phyloP scores from a whole-genome alignment of 2,888 invertebrate species.

The Phyto melanocephala region DNA sequence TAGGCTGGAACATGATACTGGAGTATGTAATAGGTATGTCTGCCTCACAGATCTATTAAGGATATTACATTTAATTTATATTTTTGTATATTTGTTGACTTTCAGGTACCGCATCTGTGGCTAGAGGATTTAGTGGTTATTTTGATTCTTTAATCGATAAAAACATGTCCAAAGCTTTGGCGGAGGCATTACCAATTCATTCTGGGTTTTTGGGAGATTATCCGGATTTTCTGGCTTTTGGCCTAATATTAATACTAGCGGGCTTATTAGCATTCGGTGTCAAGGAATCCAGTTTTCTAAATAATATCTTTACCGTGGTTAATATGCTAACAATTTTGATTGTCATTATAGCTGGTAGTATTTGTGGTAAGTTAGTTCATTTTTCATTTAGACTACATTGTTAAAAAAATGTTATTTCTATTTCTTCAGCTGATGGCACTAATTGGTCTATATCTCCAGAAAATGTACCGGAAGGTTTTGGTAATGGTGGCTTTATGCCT shows the following conservation, averaged over 20 bases:
- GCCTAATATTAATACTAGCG: slow-evolving; percentile 82
- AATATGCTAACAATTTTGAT: slow-evolving; percentile 90
- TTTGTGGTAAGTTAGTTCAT: slow-evolving; percentile 83
- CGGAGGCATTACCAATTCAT: slow-evolving; percentile 81
- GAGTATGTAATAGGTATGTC: slow-evolving; percentile 86
- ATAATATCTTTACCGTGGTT: slow-evolving; percentile 94
- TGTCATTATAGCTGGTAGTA: slow-evolving; percentile 89
- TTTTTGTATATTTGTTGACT: not conserved
- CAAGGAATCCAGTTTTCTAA: slow-evolving; percentile 89
- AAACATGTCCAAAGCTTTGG: slow-evolving; percentile 81
- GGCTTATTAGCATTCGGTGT: slow-evolving; percentile 86
- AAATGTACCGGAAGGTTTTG: slow-evolving; percentile 81
- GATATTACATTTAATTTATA: not conserved
- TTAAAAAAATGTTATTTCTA: not conserved
- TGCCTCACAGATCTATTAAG: too few species aligned
- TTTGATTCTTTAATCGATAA: slow-evolving; percentile 84
- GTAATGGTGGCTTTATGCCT: slow-evolving; percentile 94
- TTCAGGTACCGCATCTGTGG: slow-evolving; percentile 87
- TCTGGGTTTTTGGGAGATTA: slow-evolving; percentile 83
- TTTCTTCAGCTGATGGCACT: slow-evolving; percentile 83
- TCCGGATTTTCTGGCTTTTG: slow-evolving; percentile 86
- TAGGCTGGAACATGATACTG: slow-evolving; percentile 91
- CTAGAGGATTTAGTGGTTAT: slow-evolving; percentile 86
- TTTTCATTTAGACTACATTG: not conserved
- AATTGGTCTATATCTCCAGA: slow-evolving; percentile 88